Percentiles rank a stretch among this genome's conserved stretches.
Evolutionary conservation across 2,888 invertebrate genomes (phyloP).

Genomic region (Tenthredo distinguenda): DNA sequence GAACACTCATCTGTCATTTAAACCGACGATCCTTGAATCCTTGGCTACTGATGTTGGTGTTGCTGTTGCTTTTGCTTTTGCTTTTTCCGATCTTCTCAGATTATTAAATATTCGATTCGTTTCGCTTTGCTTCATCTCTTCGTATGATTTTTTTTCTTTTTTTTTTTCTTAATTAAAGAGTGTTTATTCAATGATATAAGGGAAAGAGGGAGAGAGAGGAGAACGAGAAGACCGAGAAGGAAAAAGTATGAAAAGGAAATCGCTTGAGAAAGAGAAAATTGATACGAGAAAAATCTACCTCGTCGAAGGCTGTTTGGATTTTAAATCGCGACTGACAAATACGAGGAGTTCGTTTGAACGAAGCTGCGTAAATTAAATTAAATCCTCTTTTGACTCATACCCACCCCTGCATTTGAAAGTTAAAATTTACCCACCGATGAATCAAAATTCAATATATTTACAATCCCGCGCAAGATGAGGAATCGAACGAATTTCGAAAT

Average conservation of each 20-base stretch:
- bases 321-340: background rate
- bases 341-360: background rate
- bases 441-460: background rate
- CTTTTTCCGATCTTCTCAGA: constrained; percentile 10
- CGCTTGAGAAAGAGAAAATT: background rate
- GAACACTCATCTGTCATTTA: constrained; percentile 31
- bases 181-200: background rate
- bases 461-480: background rate
- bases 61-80: background rate
- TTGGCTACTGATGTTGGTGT: too few species aligned
- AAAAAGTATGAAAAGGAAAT: background rate
- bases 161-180: background rate
- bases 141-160: background rate
- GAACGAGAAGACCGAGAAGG: background rate
- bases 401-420: background rate
- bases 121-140: background rate
- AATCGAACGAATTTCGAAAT: background rate
- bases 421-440: background rate
- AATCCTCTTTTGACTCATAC: constrained; percentile 6
- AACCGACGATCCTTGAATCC: background rate
- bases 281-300: background rate
- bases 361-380: background rate
- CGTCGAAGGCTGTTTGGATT: background rate
- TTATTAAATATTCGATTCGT: constrained; percentile 10
- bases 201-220: background rate